Percentiles rank a stretch among this genome's conserved stretches.
Evolutionary conservation across 2,113 vertebrate genomes (phyloP).

Genomic region (Vulpes ferrilata): DNA sequence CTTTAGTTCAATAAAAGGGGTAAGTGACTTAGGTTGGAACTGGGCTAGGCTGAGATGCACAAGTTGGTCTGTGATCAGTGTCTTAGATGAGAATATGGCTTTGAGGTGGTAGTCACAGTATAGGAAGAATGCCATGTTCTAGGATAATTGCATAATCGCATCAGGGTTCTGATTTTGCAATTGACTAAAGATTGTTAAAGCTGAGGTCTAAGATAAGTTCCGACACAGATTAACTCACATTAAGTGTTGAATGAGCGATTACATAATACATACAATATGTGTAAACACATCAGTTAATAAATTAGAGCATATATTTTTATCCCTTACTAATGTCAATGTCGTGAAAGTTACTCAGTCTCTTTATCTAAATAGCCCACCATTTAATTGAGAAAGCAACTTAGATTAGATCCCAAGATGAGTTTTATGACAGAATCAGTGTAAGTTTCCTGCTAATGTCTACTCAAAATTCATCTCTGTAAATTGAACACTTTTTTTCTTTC

Average conservation of each 20-base stretch:
- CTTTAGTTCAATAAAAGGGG: not conserved
- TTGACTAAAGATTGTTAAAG: constrained; percentile 12
- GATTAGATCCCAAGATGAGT: not conserved
- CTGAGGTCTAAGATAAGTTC: not conserved
- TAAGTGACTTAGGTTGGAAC: not conserved
- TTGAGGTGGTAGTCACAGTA: not conserved
- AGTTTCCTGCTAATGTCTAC: not conserved
- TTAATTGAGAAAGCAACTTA: constrained; percentile 3
- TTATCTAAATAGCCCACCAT: not conserved
- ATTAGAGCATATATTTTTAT: not conserved
- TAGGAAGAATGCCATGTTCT: not conserved
- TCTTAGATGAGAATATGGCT: not conserved
- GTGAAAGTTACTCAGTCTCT: not conserved
- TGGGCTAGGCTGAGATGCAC: not conserved
- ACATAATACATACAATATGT: not conserved
- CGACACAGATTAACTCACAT: not conserved
- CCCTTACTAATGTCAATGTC: not conserved
- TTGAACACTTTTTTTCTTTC: not conserved
- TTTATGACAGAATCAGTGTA: not conserved
- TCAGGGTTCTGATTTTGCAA: not conserved
- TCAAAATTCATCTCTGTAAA: not conserved
- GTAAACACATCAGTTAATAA: not conserved
- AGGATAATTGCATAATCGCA: not conserved
- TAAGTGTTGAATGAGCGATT: not conserved
- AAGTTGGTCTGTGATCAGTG: not conserved